Conservation (phyloP, 2,113 vertebrate genomes). For the Acanthisitta chloris region DNA sequence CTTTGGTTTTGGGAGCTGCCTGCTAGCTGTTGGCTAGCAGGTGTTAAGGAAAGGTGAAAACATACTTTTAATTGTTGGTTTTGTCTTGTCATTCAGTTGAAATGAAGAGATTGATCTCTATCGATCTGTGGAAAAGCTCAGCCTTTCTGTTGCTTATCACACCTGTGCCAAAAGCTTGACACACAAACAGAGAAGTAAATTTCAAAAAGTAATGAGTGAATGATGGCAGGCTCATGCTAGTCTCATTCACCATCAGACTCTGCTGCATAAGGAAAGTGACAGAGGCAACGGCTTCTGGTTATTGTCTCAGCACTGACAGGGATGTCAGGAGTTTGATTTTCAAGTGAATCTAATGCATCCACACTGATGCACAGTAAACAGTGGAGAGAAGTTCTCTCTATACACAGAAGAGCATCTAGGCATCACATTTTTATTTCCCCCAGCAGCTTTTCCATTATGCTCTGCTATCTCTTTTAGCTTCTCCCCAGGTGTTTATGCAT, state of each 20-base stretch:
- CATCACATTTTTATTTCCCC: background rate
- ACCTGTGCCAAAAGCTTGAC: background rate
- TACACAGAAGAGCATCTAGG: background rate
- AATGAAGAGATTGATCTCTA: constrained; percentile 43
- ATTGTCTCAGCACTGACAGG: background rate
- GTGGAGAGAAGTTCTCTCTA: background rate
- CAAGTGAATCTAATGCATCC: background rate
- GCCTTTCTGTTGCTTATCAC: background rate
- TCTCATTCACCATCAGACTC: background rate
- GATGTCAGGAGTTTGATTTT: background rate
- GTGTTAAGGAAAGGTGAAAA: background rate
- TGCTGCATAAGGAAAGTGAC: background rate
- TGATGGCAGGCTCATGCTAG: background rate
- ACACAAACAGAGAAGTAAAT: constrained; percentile 5
- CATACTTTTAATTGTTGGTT: constrained; percentile 13
- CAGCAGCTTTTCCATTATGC: background rate
- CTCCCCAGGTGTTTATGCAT: background rate
- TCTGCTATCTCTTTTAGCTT: background rate
- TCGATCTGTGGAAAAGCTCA: background rate
- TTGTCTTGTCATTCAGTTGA: background rate
- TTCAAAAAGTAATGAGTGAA: background rate
- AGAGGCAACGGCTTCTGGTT: constrained; percentile 8
- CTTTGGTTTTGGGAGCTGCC: background rate
- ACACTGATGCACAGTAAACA: background rate
- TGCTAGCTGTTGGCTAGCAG: background rate